These are phyloP conservation scores for Nibea albiflora DNA, from an alignment of 2,113 vertebrate genomes.

Conservation along the genomic window DNA sequence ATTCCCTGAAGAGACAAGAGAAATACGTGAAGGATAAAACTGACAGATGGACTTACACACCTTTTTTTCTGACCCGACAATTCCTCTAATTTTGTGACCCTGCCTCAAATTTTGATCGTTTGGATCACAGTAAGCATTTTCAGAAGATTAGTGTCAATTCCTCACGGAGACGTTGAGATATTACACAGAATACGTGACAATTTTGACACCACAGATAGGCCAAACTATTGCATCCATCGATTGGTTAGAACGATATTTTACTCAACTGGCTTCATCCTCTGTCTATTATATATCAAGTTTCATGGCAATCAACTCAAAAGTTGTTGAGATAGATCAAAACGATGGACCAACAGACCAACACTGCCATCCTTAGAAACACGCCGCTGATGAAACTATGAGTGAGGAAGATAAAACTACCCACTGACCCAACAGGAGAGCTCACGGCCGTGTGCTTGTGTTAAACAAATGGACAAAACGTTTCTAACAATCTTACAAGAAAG, in stretches of 20 bases:
- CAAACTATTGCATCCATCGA: too few relatives aligned
- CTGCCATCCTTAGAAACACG: background rate
- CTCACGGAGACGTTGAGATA: too few relatives aligned
- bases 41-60: background rate
- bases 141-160: background rate
- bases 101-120: background rate
- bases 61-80: background rate
- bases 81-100: background rate
- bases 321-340: background rate
- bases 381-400: too few relatives aligned
- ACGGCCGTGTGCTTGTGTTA: background rate
- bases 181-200: too few relatives aligned
- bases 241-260: too few relatives aligned
- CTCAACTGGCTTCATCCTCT: background rate
- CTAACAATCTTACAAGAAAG: constrained; percentile 63
- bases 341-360: background rate
- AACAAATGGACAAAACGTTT: background rate
- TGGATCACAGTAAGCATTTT: background rate
- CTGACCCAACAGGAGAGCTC: background rate
- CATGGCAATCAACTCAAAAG: too few relatives aligned
- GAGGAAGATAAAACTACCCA: too few relatives aligned
- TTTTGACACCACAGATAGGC: too few relatives aligned
- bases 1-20: constrained; percentile 62
- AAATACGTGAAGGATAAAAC: background rate
- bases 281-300: too few relatives aligned